These are phyloP conservation scores for Gambusia yucatana DNA, from an alignment of 2,797 vertebrate genomes.

Conservation along the genomic window DNA sequence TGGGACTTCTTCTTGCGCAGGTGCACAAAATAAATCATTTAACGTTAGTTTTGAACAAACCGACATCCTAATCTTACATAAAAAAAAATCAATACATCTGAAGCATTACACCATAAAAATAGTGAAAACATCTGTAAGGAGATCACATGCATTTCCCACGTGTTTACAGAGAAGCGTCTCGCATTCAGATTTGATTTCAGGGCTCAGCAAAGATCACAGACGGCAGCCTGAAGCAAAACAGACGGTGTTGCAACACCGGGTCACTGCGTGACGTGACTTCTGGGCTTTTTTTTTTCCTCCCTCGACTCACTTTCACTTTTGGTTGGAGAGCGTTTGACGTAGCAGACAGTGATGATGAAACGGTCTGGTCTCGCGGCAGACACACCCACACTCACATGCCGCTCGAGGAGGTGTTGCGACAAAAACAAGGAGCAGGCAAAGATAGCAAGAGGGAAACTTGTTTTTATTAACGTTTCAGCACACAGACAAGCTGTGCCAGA, in stretches of 20 bases:
- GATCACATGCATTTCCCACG: neutral
- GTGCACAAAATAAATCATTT: neutral
- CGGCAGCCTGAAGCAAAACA: neutral
- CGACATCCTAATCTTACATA: neutral
- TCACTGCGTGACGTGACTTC: neutral
- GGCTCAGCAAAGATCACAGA: neutral
- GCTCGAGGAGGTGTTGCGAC: rapidly evolving
- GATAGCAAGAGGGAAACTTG: slow-evolving; percentile 28
- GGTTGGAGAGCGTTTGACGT: slow-evolving; percentile 4
- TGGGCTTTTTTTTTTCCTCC: neutral
- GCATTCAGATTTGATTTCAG: neutral
- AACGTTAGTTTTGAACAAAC: too few species aligned
- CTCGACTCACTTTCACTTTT: slow-evolving; percentile 63
- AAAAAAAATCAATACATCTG: neutral
- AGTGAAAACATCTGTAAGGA: neutral
- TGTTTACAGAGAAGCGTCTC: neutral
- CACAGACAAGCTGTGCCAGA: slow-evolving; percentile 11
- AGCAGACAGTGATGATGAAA: slow-evolving; percentile 53
- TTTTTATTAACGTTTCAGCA: slow-evolving; percentile 38
- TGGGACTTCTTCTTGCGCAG: neutral
- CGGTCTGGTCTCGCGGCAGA: slow-evolving; percentile 20
- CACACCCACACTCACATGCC: neutral
- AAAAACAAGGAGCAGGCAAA: slow-evolving; percentile 19
- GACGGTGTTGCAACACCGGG: neutral
- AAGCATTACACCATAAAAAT: neutral